A percentile compares a stretch with the other conserved stretches of the same genome.
Evolutionary conservation across 2,888 invertebrate species (phyloP).

Genomic region (Pandemis heparana): DNA sequence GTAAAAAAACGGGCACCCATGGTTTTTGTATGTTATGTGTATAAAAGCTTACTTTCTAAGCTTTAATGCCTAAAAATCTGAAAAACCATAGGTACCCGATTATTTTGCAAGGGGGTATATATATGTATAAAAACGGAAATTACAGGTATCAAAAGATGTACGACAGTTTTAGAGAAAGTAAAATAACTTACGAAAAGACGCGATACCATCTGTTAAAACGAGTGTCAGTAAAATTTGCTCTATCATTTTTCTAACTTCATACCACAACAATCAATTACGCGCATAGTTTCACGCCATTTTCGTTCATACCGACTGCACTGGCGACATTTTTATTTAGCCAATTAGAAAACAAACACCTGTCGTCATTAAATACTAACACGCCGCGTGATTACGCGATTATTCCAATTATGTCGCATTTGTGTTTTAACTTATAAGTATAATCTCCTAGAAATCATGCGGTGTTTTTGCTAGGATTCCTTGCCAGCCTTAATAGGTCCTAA

Average conservation of each 20-base stretch:
- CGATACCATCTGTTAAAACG: neutral
- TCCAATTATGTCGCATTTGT: constrained; percentile 29
- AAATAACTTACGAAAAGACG: too few species aligned
- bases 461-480: neutral
- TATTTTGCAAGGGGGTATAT: too few species aligned
- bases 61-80: too few species aligned
- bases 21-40: too few species aligned
- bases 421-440: constrained; percentile 12
- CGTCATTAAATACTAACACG: constrained; percentile 1
- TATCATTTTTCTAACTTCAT: neutral
- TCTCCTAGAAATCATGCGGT: constrained; percentile 28
- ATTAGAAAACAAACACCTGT: constrained; percentile 21
- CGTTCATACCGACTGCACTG: neutral
- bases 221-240: neutral
- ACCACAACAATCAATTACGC: neutral
- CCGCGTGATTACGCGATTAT: constrained; percentile 30
- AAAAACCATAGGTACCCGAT: too few species aligned
- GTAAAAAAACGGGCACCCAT: too few species aligned
- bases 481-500: neutral
- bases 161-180: too few species aligned
- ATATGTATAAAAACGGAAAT: too few species aligned
- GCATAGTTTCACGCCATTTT: neutral
- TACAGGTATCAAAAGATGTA: too few species aligned
- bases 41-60: too few species aligned
- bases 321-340: neutral